Base-by-base conservation (phyloP, 2,888 invertebrate genomes). In the Slavum lentiscoides region DNA sequence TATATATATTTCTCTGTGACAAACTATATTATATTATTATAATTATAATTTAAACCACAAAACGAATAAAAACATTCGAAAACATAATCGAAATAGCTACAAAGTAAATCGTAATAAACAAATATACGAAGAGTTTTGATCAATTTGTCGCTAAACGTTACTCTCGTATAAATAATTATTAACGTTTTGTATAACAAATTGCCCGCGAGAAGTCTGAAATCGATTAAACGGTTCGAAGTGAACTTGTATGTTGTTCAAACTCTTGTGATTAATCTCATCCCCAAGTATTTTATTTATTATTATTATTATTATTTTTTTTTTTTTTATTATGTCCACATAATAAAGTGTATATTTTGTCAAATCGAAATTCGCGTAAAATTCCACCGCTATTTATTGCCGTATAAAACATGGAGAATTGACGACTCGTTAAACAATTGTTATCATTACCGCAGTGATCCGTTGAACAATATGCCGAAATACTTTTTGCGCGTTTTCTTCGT, bases 91-190 rank as follows among this genome's bases (percentile, higher is more conserved):
- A 49, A 49, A 15, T 49, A 15, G 13, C 49, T 49, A 49, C 49
- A 3, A 13, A 49, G 49, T 11, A 13, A 49, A 49, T 43, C 0
- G 43, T 49, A n/a, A 37, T 23, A 30, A 55, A 69, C 58, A 69
- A 69, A 55, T 69, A 55, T 37, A 69, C 30, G 30, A 23, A 39
- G 8, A 39, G 55, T 30, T 19, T 69, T 55, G 21, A 55, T 55
- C 55, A 55, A 69, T 69, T 69, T 30, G n/a, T n/a, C n/a, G n/a
- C n/a, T n/a, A n/a, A 19, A 58, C 70, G 13, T 70, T 70, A 58
- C 58, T 70, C 58, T 37, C 58, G 37, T 55, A 70, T 58, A 70
- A 70, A n/a, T n/a, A n/a, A 70, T 37, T 7, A 58, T 70, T 37
- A n/a, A 58, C 37, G 70, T 58, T 70, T 70, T 58, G 3, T n/a